phyloP scores from a whole-genome alignment of 2,888 invertebrate genomes.

The Athripsodes cinereus region DNA sequence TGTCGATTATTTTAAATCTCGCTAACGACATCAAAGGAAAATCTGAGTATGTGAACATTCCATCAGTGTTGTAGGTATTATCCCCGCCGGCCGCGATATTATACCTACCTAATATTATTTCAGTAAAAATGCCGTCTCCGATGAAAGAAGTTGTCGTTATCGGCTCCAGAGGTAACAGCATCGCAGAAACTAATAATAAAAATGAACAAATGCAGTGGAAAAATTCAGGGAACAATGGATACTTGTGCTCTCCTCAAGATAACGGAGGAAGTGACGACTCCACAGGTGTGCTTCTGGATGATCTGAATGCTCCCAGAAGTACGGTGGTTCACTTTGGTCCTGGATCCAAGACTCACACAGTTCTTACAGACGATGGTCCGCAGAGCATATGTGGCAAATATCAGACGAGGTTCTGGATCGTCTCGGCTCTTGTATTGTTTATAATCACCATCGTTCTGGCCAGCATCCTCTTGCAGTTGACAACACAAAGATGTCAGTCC shows the following conservation, averaged over 20 bases:
- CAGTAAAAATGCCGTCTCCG: conserved; percentile 16
- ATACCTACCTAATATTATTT: no score
- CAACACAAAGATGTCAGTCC: conserved; percentile 10
- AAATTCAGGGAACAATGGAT: conserved; percentile 36
- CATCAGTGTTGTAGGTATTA: no score
- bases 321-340: conserved; percentile 36
- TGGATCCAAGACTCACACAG: conserved; percentile 28
- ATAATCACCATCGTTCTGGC: conserved; percentile 23
- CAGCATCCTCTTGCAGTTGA: conserved; percentile 20
- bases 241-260: conserved; percentile 32
- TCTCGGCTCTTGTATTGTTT: conserved; percentile 15
- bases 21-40: no score
- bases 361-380: conserved; percentile 10
- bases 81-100: no score
- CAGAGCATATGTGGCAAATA: conserved; percentile 4
- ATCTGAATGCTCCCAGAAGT: conserved; percentile 29
- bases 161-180: background rate
- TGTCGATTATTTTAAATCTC: no score
- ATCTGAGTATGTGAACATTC: no score
- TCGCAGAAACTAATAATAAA: conserved; percentile 8
- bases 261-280: conserved; percentile 26
- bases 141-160: conserved; percentile 12
- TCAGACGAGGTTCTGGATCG: conserved; percentile 12
- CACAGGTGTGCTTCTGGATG: conserved; percentile 25
- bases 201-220: conserved; percentile 13